Conservation (phyloP, 1,140 invertebrate genomes). For the Bombus superbus region DNA sequence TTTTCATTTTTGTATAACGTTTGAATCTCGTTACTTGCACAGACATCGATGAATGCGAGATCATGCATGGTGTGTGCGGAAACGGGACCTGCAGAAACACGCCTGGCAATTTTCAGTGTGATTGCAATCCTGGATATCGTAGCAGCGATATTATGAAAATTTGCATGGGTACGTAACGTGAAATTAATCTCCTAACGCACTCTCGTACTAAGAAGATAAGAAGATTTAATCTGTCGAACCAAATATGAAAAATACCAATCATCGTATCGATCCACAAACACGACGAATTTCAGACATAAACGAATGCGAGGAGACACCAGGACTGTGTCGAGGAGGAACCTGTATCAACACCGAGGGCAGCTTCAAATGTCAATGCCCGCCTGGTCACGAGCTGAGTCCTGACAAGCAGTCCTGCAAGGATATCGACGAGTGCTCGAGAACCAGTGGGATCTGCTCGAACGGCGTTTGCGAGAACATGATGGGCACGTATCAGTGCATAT, state of each 20-base stretch:
- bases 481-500: constrained; percentile 94
- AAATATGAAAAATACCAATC: no score
- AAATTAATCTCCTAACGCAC: not conserved
- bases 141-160: constrained; percentile 91
- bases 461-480: constrained; percentile 93
- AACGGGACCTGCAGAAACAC: constrained; percentile 92
- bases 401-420: constrained; percentile 87
- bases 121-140: constrained; percentile 90
- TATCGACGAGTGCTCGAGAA: constrained; percentile 88
- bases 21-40: not conserved
- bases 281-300: constrained; percentile 85
- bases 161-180: constrained; percentile 88
- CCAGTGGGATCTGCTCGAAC: constrained; percentile 92
- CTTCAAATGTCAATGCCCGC: constrained; percentile 86
- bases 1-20: not conserved
- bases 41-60: constrained; percentile 95
- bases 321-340: constrained; percentile 87
- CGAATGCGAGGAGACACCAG: constrained; percentile 87
- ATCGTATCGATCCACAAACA: not conserved
- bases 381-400: constrained; percentile 86
- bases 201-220: not conserved
- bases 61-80: constrained; percentile 92
- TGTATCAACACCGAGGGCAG: constrained; percentile 86
- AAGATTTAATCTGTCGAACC: no score
- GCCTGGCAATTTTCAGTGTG: constrained; percentile 92